Evolutionary conservation across 1,140 invertebrate genomes (phyloP).

Genomic region (Pachyrhynchus sulphureomaculatus): DNA sequence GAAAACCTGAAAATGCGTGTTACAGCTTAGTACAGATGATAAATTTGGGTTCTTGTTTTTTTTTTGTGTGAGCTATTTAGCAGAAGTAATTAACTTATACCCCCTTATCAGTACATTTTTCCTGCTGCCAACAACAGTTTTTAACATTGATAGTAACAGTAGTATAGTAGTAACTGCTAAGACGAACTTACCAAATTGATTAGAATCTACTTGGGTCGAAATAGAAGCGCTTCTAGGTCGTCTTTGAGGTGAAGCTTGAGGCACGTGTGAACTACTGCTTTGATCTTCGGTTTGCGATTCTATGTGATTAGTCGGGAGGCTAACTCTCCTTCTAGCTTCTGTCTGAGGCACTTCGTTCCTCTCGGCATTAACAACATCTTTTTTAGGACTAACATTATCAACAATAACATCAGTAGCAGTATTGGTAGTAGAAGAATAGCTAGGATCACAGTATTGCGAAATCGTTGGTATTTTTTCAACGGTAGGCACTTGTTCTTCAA

Average conservation of each 20-base stretch:
- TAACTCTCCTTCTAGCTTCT: slow-evolving; percentile 56
- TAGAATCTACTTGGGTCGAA: slow-evolving; percentile 76
- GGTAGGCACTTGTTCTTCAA: slow-evolving; percentile 57
- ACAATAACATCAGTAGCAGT: slow-evolving; percentile 49
- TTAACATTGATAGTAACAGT: no score
- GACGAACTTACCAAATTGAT: slow-evolving; percentile 76
- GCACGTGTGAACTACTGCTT: slow-evolving; percentile 39
- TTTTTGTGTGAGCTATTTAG: no score
- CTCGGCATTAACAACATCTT: slow-evolving; percentile 44
- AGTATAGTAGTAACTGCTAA: no score
- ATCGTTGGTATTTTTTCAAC: slow-evolving; percentile 69
- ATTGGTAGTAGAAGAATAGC: slow-evolving; percentile 50
- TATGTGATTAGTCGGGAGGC: slow-evolving; percentile 62
- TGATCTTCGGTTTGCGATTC: slow-evolving; percentile 48
- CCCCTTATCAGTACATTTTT: no score
- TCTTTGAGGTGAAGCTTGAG: slow-evolving; percentile 60
- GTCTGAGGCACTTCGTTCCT: slow-evolving; percentile 4
- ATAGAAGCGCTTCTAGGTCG: slow-evolving; percentile 73
- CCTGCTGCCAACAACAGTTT: no score
- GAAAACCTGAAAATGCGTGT: no score
- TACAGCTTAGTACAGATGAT: no score
- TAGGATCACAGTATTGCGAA: slow-evolving; percentile 71
- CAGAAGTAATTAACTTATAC: no score
- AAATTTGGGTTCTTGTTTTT: no score
- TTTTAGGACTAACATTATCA: slow-evolving; percentile 54